A percentile compares a stretch with the other conserved stretches of the same genome.
Evolutionary conservation across 1,140 invertebrate genomes (phyloP).

Genomic region (Geopemphigus sp.): DNA sequence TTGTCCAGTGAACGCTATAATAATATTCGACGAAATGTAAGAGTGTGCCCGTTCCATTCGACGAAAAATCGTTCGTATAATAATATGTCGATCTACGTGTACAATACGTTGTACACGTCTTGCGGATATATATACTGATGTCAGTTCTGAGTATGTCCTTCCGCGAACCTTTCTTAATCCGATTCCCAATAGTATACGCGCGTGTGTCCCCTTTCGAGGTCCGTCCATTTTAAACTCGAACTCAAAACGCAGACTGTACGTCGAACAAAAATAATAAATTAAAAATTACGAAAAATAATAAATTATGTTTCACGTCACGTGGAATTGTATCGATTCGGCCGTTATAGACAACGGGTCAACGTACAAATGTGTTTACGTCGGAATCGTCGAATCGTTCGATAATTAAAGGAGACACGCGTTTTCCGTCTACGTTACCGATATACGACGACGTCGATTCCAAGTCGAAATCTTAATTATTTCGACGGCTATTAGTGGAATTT

Average conservation of each 20-base stretch:
- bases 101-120: neutral
- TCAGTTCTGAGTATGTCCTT: slow-evolving; percentile 1
- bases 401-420: too few relatives aligned
- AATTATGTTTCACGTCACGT: too few relatives aligned
- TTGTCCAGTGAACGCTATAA: too few relatives aligned
- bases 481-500: too few relatives aligned
- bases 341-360: neutral
- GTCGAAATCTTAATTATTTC: too few relatives aligned
- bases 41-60: neutral
- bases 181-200: neutral
- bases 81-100: neutral
- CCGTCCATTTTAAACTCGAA: too few relatives aligned
- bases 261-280: neutral
- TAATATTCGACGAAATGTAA: too few relatives aligned
- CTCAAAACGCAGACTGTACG: neutral
- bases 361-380: neutral
- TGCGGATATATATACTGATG: neutral
- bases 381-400: too few relatives aligned
- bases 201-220: neutral
- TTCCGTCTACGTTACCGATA: too few relatives aligned
- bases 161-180: slow-evolving; percentile 17
- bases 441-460: too few relatives aligned
- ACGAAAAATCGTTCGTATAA: neutral
- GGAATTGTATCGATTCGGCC: neutral
- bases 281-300: too few relatives aligned